Base-by-base conservation (phyloP, 1,140 invertebrate species). In the Calliopsis andreniformis region DNA sequence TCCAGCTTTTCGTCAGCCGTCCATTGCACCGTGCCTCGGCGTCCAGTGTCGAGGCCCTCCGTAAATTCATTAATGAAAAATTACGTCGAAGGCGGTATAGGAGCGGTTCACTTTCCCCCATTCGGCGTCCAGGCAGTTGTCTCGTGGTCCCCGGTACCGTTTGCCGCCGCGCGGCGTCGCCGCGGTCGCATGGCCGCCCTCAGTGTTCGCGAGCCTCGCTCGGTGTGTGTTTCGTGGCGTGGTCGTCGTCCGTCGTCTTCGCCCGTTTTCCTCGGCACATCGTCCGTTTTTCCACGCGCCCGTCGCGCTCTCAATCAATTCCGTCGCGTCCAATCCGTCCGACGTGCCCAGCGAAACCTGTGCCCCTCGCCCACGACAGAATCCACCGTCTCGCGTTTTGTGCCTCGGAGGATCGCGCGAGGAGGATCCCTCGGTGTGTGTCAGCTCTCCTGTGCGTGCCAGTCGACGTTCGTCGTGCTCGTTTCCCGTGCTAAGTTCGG, bases 181-280 rank as follows among this genome's bases (percentile, higher is more conserved):
- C 67, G 23, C 53, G 62, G 58, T 88, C 85, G 89, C 88, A 89
- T 90, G 88, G 90, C 90, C 84, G 89, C 88, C 84, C 73, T 92
- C 90, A 91, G 89, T 92, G 87, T 82, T 90, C 88, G 77, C 88
- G 88, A 89, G 88, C 83, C 88, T 89, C 81, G 87, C 89, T 89
- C 82, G 85, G 88, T 89, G 90, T 78, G 87, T 88, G 88, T 89
- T 87, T 86, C 84, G 78, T 81, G 71, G 62, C 78, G 68, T 32
- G 71, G 20, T 78, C 3, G 58, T 75, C 67, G 63, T 72, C 35
- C 62, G 47, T 47, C 32, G 59, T 45, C 12, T 16, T 69, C 20
- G 47, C 62, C 62, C 20, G 45, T 64, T 43, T 49, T 12, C 20
- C 28, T n/a, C 56, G 53, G 39, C 47, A 10, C 35, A 20, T 20